Evolutionary conservation across 1,140 invertebrate species (phyloP).

Genomic region (Leptinotarsa undecemlineata): DNA sequence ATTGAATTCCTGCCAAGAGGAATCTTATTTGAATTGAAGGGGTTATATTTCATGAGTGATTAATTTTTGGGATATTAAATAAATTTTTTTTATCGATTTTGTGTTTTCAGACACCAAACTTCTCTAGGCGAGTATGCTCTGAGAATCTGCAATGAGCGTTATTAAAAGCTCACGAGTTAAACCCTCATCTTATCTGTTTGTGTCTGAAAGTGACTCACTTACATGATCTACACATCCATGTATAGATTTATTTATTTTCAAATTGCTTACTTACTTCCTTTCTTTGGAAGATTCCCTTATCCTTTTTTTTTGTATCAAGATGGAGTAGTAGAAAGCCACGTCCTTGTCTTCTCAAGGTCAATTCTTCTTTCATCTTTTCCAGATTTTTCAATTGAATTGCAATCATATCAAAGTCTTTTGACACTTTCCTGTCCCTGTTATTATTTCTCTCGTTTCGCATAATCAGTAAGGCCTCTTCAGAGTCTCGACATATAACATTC

Average conservation of each 20-base stretch:
- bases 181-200: not conserved
- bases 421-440: not conserved
- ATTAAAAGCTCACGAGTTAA: not conserved
- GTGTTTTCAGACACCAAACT: slow-evolving; percentile 36
- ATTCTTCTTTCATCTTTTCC: slow-evolving; percentile 1
- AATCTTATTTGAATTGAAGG: no score
- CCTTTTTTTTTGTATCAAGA: no score
- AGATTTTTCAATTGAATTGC: not conserved
- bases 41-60: no score
- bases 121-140: slow-evolving; percentile 33
- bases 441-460: not conserved
- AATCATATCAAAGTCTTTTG: not conserved
- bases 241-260: no score
- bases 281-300: no score
- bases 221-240: no score
- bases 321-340: no score
- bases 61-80: no score
- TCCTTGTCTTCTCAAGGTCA: no score
- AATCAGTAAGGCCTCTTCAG: not conserved
- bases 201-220: no score
- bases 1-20: no score
- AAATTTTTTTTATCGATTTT: slow-evolving; percentile 41
- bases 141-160: slow-evolving; percentile 37
- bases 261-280: no score
- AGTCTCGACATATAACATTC: not conserved